Base-by-base conservation (phyloP, 1,140 invertebrate species). In the Trachymyrmex septentrionalis region DNA sequence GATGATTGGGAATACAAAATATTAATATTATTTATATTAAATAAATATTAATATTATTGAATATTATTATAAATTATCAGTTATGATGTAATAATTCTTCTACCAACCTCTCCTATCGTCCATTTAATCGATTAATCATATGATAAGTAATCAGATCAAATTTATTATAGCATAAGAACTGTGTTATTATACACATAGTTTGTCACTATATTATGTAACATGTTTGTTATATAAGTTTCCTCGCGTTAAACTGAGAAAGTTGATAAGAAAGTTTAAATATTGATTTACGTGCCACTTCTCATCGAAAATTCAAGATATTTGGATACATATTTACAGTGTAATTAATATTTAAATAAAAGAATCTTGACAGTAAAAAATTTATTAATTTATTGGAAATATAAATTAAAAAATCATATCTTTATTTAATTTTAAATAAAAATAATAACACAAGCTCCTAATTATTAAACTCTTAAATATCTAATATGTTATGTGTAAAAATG, bases 21-120 rank as follows among this genome's bases (percentile, higher is more conserved):
- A 44, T 44, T 44, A 44, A 44, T 10, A 44, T 12, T 44, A 44
- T 12, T 44, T 44, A 44, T 44, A 44, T 10, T 44, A 44, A 44
- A 44, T 44, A 44, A 44, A 44, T 44, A 44, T 44, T 12, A 44
- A 44, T 44, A 44, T 44, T 44, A 44, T 10, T 44, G 9, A 44
- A 44, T 44, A 44, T 44, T 38, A 38, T 38, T 44, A 44, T 44
- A 59, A 82, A 72, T 82, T 82, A 82, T 73, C 34, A 73, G 38
- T 48, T 73, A 59, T 82, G 5, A 19, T 21, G 21, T 44, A 59
- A 72, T 53, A 30, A 72, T 21, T 53, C 16, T 24, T 72, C n/a
- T 16, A 72, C 1, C 12, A 5, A 80, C 5, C 55, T 16, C 34
- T 38, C 14, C 1, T n/a, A 34, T 0, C 19, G 34, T 67, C 12